Conservation (phyloP, 2,888 invertebrate genomes). For the Miltochrista miniata region DNA sequence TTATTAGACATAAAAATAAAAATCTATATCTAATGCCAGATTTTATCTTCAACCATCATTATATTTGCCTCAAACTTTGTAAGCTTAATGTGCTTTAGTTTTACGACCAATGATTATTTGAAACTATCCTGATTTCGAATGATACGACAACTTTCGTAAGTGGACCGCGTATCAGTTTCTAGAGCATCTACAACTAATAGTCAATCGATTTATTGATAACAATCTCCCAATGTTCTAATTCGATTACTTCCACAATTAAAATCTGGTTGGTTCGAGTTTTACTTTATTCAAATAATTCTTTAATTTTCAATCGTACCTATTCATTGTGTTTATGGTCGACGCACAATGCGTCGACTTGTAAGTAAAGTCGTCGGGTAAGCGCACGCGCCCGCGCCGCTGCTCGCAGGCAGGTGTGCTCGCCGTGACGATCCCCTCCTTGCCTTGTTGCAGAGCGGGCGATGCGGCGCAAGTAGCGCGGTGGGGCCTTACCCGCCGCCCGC, state of each 20-base stretch:
- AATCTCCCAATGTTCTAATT: constrained; percentile 34
- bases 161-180: constrained; percentile 29
- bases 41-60: constrained; percentile 21
- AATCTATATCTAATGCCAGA: constrained; percentile 6
- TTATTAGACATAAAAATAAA: not conserved
- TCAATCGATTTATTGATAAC: constrained; percentile 59
- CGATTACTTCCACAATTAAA: constrained; percentile 19
- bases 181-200: constrained; percentile 35
- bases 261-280: constrained; percentile 4
- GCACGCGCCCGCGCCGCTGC: constrained; percentile 47
- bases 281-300: not conserved
- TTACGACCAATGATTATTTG: constrained; percentile 48
- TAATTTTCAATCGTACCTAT: not conserved
- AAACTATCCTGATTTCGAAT: constrained; percentile 38
- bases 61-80: constrained; percentile 41
- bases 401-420: constrained; percentile 73
- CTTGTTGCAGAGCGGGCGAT: constrained; percentile 80
- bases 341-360: constrained; percentile 20
- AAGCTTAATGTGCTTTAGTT: constrained; percentile 46
- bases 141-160: constrained; percentile 34
- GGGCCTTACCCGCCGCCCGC: constrained; percentile 85
- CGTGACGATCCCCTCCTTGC: constrained; percentile 64
- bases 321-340: not conserved
- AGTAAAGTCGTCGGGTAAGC: constrained; percentile 33
- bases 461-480: constrained; percentile 79